Percentiles rank a stretch among this genome's conserved stretches.
These are phyloP conservation scores for Panthera uncia DNA, from an alignment of 2,113 vertebrate genomes.

Conservation along the genomic window DNA sequence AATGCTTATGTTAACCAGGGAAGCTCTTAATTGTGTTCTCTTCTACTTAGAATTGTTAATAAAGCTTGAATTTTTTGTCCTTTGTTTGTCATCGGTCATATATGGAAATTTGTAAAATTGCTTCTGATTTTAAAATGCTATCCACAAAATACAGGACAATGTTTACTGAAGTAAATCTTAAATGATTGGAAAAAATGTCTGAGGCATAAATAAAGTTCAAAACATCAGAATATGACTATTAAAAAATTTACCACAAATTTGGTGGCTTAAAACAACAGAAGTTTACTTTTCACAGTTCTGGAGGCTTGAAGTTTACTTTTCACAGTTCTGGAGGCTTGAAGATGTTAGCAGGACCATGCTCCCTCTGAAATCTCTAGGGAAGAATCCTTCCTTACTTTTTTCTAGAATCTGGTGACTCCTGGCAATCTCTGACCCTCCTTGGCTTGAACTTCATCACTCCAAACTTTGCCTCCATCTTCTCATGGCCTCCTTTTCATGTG, in stretches of 20 bases:
- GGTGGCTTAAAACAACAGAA: background rate
- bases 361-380: background rate
- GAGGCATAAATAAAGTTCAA: constrained; percentile 73
- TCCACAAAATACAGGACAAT: constrained; percentile 23
- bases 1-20: constrained; percentile 38
- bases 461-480: background rate
- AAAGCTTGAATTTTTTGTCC: constrained; percentile 49
- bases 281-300: background rate
- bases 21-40: constrained; percentile 48
- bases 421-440: background rate
- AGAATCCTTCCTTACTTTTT: background rate
- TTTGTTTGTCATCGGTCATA: constrained; percentile 45
- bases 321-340: background rate
- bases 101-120: constrained; percentile 60
- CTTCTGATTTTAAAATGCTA: constrained; percentile 57
- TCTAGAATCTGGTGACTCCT: background rate
- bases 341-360: background rate
- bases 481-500: background rate
- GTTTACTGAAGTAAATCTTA: constrained; percentile 59
- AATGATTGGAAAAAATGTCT: constrained; percentile 42
- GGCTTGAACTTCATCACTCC: background rate
- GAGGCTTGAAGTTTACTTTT: background rate
- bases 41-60: constrained; percentile 61
- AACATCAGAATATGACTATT: background rate
- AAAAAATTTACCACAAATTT: background rate